Base-by-base conservation (phyloP, 2,888 invertebrate genomes). In the Pollenia amentaria region DNA sequence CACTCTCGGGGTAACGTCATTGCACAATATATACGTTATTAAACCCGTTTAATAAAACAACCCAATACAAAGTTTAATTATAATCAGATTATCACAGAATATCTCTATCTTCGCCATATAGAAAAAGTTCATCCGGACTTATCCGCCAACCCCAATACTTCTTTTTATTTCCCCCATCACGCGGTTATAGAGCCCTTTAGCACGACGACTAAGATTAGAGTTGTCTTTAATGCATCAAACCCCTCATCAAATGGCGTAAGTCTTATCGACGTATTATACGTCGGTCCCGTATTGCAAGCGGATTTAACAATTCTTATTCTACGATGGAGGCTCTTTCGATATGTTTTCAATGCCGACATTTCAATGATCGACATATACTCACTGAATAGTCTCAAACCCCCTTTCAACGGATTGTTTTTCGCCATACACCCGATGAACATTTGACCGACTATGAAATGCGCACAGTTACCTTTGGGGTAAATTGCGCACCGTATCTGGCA, bases 301-400 rank as follows among this genome's bases (percentile, higher is more conserved):
- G 64, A 64, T 64, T n/a, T 64, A n/a, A 64, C 64, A 8, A 44
- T 44, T 9, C 64, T 64, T 11, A 46, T 65, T 44, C 21, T 69
- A 18, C n/a, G 69, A 1, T 69, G 69, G 69, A 51, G 69, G 38
- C 38, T 69, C n/a, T 69, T 51, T 14, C 48, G 51, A 14, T 69
- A 51, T 16, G 69, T 51, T 29, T 69, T 51, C 10, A 69, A 51
- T 40, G 29, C 51, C 11, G 69, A 69, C 51, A 69, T 69, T 16
- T n/a, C 40, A 16, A 51, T 65, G 65, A 65, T 12, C 42, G 65
- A 4, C 16, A 64, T 14, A 42, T 64, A 16, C 38, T 42, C n/a
- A 16, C 16, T 3, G 10, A 44, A 10, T 3, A 10, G 10, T 16
- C 40, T 18, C 42, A 44, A 10, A 64, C 42, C 44, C 18, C 40